Evolutionary conservation across 2,888 invertebrate species (phyloP).

Genomic region (Meteorus colon): DNA sequence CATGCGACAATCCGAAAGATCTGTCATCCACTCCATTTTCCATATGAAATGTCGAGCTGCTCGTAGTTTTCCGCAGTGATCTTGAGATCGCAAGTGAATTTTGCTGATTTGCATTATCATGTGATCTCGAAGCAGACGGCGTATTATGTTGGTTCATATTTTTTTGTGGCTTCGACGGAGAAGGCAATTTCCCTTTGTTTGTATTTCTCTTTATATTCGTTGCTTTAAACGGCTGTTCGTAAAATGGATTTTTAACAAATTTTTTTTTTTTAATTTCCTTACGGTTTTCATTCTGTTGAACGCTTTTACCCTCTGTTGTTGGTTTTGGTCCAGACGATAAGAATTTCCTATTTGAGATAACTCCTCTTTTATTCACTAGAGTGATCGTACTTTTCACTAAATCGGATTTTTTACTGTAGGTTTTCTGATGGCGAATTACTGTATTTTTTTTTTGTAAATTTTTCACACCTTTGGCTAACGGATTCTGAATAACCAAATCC

Average conservation of each 20-base stretch:
- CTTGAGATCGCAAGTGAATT: not conserved
- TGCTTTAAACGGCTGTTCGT: constrained; percentile 14
- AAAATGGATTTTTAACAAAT: constrained; percentile 41
- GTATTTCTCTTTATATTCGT: not conserved
- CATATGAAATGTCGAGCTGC: not conserved
- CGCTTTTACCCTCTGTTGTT: not conserved
- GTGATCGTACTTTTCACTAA: not conserved
- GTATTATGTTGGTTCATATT: not conserved
- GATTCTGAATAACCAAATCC: constrained; percentile 28
- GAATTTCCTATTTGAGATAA: not conserved
- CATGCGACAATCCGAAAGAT: not conserved
- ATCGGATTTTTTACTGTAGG: not conserved
- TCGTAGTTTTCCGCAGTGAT: not conserved
- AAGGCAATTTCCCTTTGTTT: not conserved
- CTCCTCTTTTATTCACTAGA: not conserved
- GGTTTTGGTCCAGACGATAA: not conserved
- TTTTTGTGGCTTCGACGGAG: not conserved
- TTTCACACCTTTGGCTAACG: constrained; percentile 7
- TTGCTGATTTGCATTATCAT: not conserved
- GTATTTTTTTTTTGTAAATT: constrained; percentile 20
- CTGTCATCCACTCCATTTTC: not conserved
- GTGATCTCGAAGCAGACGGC: not conserved
- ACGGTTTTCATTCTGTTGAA: not conserved
- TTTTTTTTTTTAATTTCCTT: not conserved
- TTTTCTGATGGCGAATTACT: not conserved